phyloP scores from a whole-genome alignment of 1,140 invertebrate species.

The Brachionus sp. region DNA sequence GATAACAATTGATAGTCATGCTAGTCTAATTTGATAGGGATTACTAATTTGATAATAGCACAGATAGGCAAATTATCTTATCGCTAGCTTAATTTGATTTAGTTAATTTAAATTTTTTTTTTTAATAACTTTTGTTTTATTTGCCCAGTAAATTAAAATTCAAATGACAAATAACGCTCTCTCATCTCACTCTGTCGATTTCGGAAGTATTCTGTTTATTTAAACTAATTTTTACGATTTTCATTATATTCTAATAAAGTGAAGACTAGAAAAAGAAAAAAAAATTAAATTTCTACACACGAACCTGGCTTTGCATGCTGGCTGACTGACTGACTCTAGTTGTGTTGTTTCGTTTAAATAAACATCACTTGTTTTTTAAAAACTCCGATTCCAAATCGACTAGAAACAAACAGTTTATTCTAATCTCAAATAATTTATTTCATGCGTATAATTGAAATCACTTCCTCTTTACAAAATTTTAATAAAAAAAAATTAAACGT shows the following conservation, averaged over 20 bases:
- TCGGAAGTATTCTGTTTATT: conserved; percentile 19
- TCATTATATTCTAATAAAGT: not conserved
- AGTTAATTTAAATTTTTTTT: conserved; percentile 4
- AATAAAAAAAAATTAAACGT: not conserved
- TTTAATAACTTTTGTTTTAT: not conserved
- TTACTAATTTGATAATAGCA: conserved; percentile 23
- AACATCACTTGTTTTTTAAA: not conserved
- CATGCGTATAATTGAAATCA: not conserved
- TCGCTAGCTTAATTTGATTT: conserved; percentile 1
- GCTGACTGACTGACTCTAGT: not conserved
- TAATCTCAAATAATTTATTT: not conserved
- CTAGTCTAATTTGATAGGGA: conserved; percentile 17
- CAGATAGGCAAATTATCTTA: conserved; percentile 25
- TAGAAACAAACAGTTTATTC: not conserved
- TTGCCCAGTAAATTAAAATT: not conserved
- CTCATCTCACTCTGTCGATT: not conserved
- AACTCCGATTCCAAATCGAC: not conserved
- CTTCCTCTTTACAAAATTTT: not conserved
- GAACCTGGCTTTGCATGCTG: not conserved
- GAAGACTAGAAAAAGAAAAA: not conserved
- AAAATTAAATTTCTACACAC: not conserved
- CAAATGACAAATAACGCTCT: not conserved
- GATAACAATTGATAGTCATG: conserved; percentile 6
- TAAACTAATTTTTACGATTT: not conserved
- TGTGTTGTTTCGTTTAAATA: not conserved